Percentiles rank a stretch among this genome's conserved stretches.
Evolutionary conservation across 2,797 vertebrate species (phyloP).

Genomic region (Acipenser oxyrinchus): DNA sequence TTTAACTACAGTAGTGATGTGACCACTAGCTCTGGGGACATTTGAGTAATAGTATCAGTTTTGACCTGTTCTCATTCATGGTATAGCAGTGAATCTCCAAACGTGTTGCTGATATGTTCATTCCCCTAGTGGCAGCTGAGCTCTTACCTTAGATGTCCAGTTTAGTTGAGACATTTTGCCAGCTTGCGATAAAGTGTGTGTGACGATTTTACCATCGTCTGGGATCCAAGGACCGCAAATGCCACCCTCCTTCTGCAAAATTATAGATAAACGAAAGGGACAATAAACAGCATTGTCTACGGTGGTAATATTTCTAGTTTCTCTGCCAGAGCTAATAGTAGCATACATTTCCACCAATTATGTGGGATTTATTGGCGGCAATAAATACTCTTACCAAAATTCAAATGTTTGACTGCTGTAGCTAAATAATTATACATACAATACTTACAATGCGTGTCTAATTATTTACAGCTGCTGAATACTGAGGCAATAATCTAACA

Average conservation of each 20-base stretch:
- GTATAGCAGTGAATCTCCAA: too few relatives aligned
- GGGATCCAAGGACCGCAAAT: conserved; percentile 69
- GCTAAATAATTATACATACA: conserved; percentile 18
- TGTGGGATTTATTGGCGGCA: conserved; percentile 9
- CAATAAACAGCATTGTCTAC: conserved; percentile 9
- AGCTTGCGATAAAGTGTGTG: conserved; percentile 64
- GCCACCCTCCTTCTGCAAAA: conserved; percentile 50
- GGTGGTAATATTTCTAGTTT: neutral
- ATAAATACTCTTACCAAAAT: conserved; percentile 8
- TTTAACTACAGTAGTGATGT: too few relatives aligned
- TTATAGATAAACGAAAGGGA: conserved; percentile 7
- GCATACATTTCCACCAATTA: conserved; percentile 8
- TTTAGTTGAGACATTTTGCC: conserved; percentile 58
- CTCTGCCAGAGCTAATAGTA: conserved; percentile 16
- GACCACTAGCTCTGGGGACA: too few relatives aligned
- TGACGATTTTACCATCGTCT: conserved; percentile 66
- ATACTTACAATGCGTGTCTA: conserved; percentile 8
- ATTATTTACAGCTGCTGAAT: conserved; percentile 18
- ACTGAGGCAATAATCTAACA: neutral
- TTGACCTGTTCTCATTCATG: too few relatives aligned
- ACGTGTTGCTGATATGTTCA: too few relatives aligned
- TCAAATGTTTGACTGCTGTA: conserved; percentile 16
- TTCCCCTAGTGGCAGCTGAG: too few relatives aligned
- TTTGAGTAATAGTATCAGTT: too few relatives aligned
- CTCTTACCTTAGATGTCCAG: conserved; percentile 64